These are phyloP conservation scores for Heliconius ismenius DNA, from an alignment of 2,888 invertebrate species.

Conservation along the genomic window DNA sequence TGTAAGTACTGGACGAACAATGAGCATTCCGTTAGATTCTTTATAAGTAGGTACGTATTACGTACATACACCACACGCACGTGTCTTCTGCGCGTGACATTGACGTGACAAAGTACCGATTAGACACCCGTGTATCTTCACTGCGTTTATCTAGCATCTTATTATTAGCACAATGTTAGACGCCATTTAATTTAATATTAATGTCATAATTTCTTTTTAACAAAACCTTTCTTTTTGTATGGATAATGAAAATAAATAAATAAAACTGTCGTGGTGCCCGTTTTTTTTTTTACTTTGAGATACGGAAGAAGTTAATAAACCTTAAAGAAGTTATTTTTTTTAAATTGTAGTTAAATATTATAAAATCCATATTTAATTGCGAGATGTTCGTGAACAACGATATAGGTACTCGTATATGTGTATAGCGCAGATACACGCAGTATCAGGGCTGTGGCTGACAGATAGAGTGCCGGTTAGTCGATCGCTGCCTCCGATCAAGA, in stretches of 20 bases:
- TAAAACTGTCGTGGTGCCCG: no score
- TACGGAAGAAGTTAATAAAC: no score
- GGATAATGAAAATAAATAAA: background rate
- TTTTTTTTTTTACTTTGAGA: no score
- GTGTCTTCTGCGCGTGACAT: conserved; percentile 62
- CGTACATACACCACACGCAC: conserved; percentile 28
- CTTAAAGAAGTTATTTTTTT: no score
- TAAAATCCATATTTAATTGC: background rate
- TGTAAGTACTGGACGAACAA: background rate
- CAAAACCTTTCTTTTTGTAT: background rate
- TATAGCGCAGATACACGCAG: conserved; percentile 30
- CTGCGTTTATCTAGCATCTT: conserved; percentile 30
- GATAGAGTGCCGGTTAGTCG: conserved; percentile 72
- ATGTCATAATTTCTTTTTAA: background rate
- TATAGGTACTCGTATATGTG: conserved; percentile 23
- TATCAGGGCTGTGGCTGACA: conserved; percentile 62
- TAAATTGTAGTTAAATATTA: no score
- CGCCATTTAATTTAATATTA: background rate
- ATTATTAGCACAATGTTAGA: conserved; percentile 7
- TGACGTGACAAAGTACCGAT: conserved; percentile 68
- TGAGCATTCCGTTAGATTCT: conserved; percentile 8
- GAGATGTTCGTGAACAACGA: conserved; percentile 3
- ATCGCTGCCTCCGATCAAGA: conserved; percentile 57
- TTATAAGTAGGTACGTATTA: background rate
- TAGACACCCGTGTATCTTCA: conserved; percentile 61